phyloP scores from a whole-genome alignment of 2,888 invertebrate genomes.

The Trissolcus japonicus region DNA sequence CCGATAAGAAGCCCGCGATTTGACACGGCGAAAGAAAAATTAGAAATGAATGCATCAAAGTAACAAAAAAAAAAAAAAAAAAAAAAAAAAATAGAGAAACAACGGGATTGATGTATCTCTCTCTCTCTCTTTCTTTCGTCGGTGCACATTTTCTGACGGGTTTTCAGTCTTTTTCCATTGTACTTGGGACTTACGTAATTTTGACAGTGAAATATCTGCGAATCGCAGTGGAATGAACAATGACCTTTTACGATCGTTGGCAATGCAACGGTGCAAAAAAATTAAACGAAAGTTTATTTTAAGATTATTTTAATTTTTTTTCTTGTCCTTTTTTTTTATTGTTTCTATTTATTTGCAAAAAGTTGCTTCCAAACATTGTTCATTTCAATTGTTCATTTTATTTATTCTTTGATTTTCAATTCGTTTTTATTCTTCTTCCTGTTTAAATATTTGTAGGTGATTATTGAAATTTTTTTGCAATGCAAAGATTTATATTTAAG shows the following conservation, averaged over 20 bases:
- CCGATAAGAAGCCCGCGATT: slow-evolving; percentile 45
- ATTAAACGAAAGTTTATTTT: slow-evolving; percentile 29
- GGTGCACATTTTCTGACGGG: neutral
- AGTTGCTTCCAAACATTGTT: no score
- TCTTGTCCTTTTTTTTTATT: no score
- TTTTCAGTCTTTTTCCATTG: slow-evolving; percentile 11
- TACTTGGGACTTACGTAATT: slow-evolving; percentile 25
- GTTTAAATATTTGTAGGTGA: no score
- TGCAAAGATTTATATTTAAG: slow-evolving; percentile 17
- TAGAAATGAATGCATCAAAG: neutral
- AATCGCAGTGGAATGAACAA: slow-evolving; percentile 39
- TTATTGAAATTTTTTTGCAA: neutral
- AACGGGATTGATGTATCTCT: slow-evolving; percentile 27
- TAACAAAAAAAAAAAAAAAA: slow-evolving; percentile 1
- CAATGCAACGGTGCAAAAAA: slow-evolving; percentile 30
- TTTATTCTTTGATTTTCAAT: no score
- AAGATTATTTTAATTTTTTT: no score
- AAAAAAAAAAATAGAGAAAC: no score
- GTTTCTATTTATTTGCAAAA: no score
- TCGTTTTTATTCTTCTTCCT: no score
- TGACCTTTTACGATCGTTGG: slow-evolving; percentile 42
- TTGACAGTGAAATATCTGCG: slow-evolving; percentile 11
- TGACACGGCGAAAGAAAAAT: slow-evolving; percentile 7
- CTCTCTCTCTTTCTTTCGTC: neutral
- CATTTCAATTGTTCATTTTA: no score